Conservation (phyloP, 37 sponge, comb jelly and placozoan genomes). For the Oscarella lobularis region DNA sequence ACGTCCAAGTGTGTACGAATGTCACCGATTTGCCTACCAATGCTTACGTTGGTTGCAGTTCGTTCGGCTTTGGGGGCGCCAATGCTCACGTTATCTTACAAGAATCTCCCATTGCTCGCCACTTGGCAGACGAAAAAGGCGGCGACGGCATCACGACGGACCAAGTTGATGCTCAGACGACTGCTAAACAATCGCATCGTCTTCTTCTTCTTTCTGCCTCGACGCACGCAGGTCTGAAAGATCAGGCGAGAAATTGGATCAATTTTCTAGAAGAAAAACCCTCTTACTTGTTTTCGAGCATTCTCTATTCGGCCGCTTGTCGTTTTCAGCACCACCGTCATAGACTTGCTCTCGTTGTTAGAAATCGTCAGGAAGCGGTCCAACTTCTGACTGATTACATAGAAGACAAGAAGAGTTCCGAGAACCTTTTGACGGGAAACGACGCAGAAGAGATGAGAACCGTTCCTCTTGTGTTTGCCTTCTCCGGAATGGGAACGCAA, state of each 20-base stretch:
- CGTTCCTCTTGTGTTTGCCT: slow-evolving; percentile 22
- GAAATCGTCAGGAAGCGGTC: neutral
- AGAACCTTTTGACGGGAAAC: neutral
- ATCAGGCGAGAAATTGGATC: neutral
- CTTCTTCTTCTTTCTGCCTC: neutral
- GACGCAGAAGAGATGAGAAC: neutral
- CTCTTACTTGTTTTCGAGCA: neutral
- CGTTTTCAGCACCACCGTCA: neutral
- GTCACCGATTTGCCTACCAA: too few species aligned
- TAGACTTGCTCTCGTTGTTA: neutral
- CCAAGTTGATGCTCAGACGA: too few species aligned
- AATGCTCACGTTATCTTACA: slow-evolving; percentile 27
- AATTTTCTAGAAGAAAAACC: neutral
- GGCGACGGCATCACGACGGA: neutral
- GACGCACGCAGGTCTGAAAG: neutral
- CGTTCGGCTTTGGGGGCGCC: slow-evolving; percentile 29
- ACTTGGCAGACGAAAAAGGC: neutral
- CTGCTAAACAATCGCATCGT: too few species aligned
- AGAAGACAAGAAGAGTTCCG: neutral
- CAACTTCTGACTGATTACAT: neutral
- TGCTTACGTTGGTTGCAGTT: slow-evolving; percentile 24
- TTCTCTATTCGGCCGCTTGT: neutral
- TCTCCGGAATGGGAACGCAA: slow-evolving; percentile 37
- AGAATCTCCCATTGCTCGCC: neutral
- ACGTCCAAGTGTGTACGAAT: too few species aligned